Conservation (phyloP, 1,140 invertebrate species). For the Drosophila suzukii region DNA sequence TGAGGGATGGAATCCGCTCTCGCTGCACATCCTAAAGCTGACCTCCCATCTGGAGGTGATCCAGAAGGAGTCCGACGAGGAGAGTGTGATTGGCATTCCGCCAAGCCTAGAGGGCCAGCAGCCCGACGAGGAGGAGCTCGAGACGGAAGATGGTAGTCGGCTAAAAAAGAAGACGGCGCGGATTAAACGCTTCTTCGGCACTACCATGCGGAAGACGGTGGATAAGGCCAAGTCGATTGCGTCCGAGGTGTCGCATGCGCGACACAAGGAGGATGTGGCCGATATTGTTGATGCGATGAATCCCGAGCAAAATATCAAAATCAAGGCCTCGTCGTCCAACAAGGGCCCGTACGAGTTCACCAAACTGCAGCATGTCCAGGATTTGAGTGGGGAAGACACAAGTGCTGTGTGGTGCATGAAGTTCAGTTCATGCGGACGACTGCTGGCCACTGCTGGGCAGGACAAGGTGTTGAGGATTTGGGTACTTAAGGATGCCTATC, state of each 20-base stretch:
- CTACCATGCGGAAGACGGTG: constrained; percentile 94
- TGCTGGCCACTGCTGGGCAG: constrained; percentile 98
- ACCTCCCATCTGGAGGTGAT: constrained; percentile 81
- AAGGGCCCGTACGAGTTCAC: constrained; percentile 98
- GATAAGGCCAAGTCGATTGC: constrained; percentile 95
- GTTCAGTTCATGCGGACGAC: constrained; percentile 96
- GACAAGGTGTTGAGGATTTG: constrained; percentile 97
- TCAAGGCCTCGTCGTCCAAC: constrained; percentile 96
- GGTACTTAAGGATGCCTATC: constrained; percentile 94
- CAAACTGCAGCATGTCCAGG: constrained; percentile 88
- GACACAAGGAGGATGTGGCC: constrained; percentile 93
- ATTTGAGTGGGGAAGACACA: constrained; percentile 92
- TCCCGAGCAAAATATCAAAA: constrained; percentile 94
- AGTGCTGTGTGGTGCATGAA: constrained; percentile 99
- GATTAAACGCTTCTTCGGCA: constrained; percentile 94
- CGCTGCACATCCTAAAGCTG: constrained; percentile 96
- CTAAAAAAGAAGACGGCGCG: constrained; percentile 87
- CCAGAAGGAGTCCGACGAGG: constrained; percentile 91
- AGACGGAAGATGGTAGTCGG: constrained; percentile 83
- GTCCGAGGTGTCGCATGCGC: constrained; percentile 92
- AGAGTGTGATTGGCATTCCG: constrained; percentile 92
- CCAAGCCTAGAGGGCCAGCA: constrained; percentile 86
- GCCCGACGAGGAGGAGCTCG: constrained; percentile 86
- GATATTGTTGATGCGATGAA: constrained; percentile 93
- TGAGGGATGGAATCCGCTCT: constrained; percentile 89